Base-by-base conservation (phyloP, 1,140 invertebrate genomes). In the Cataglyphis hispanica region DNA sequence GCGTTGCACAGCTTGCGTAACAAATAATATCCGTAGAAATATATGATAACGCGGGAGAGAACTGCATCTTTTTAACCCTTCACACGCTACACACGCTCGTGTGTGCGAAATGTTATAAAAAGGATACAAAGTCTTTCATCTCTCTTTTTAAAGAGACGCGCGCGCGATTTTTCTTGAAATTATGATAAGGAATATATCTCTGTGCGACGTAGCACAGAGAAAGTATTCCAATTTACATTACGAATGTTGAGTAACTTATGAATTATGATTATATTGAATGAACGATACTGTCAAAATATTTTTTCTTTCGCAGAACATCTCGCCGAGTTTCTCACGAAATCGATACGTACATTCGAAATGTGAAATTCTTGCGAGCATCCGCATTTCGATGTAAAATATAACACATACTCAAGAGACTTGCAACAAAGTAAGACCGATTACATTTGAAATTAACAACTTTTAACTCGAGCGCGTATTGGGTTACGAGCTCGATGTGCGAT, bases 21-120 rank as follows among this genome's bases (percentile, higher is more conserved):
- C 67, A 74, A 83, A 83, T 83, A 83, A 83, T 60, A 74, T 72
- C 53, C n/a, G 37, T 31, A 72, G 78, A 72, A 83, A 83, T 83
- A 83, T 83, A 83, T 70, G 77, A 81, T 66, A 66, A 58, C 37
- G 19, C 34, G 7, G 37, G 6, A 31, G 19, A 40, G 53, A 74
- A 60, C 67, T 50, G 25, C 78, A 56, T 60, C 78, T 72, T 74
- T 83, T 83, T 83, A 83, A 83, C 27, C 67, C 25, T 60, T 60
- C 13, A n/a, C 13, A n/a, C 66, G 19, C 37, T 31, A 7, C 78
- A 56, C 25, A 60, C n/a, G n/a, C n/a, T 81, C 37, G 66, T 22
- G 64, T 46, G 66, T 16, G 66, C 31, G 7, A 64, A 67, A 40
- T 8, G n/a, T 69, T 40, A 19, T 19, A 34, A 58, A 34, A 58